Evolutionary conservation across 2,113 vertebrate genomes (phyloP).

Genomic region (Chloropsis cyanopogon): DNA sequence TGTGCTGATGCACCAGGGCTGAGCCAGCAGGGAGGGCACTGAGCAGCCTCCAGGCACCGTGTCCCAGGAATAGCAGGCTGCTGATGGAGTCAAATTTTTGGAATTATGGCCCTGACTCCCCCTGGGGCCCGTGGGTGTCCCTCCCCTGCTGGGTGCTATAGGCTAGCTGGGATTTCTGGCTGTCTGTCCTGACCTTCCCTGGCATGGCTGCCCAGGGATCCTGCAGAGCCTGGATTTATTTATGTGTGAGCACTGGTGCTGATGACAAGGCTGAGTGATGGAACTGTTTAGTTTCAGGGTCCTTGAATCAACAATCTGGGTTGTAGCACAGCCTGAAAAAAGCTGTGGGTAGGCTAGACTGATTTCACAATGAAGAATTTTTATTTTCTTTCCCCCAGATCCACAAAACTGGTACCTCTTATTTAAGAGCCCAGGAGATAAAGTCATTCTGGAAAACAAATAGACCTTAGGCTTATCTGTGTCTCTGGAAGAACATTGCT

Average conservation of each 20-base stretch:
- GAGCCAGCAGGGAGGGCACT: background rate
- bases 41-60: background rate
- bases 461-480: background rate
- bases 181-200: background rate
- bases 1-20: accelerated
- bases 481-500: slow-evolving; percentile 41
- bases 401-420: background rate
- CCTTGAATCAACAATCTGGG: background rate
- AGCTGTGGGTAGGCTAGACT: background rate
- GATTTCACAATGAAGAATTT: background rate
- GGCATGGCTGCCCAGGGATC: background rate
- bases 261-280: background rate
- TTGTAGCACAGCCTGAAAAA: background rate
- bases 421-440: background rate
- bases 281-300: background rate
- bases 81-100: background rate
- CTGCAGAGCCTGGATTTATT: background rate
- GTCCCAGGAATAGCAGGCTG: background rate
- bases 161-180: background rate
- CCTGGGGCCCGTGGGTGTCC: accelerated
- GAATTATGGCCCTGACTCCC: background rate
- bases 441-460: background rate
- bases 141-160: accelerated
- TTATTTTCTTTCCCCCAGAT: background rate
- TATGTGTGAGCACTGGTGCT: background rate